phyloP scores from a whole-genome alignment of 2,797 vertebrate species.

The Setipinna tenuifilis region DNA sequence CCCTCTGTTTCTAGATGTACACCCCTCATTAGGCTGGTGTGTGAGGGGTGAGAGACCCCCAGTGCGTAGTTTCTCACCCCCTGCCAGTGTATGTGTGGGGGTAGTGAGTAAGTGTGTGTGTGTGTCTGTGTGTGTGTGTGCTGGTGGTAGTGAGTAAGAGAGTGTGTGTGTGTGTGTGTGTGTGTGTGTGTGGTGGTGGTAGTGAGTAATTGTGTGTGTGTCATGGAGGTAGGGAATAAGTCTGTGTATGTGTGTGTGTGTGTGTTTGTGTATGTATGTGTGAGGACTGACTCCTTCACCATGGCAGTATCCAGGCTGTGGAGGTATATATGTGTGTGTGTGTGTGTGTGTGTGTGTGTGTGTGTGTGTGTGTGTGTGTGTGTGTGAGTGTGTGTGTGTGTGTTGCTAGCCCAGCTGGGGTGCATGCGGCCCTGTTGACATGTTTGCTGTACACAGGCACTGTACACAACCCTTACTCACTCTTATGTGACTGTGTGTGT shows the following conservation, averaged over 20 bases:
- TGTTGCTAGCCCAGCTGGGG: constrained; percentile 27
- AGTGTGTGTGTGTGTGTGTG: background rate
- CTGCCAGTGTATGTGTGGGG: background rate
- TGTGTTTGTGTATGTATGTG: background rate
- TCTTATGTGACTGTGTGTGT: background rate
- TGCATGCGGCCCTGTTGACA: constrained; percentile 30
- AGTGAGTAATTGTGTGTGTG: background rate
- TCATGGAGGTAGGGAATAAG: background rate
- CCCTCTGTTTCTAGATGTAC: background rate
- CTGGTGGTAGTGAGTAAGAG: background rate
- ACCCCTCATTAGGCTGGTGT: background rate
- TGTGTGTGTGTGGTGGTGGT: background rate
- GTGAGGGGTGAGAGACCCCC: constrained; percentile 31
- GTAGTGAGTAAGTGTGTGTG: background rate
- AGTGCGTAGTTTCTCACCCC: constrained; percentile 23
- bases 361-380: background rate
- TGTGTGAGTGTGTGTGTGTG: background rate
- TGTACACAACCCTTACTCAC: background rate
- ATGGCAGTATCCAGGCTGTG: constrained; percentile 10
- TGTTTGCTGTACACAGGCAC: constrained; percentile 20
- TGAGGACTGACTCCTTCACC: background rate
- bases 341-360: too few relatives aligned
- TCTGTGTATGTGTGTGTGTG: background rate
- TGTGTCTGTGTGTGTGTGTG: background rate
- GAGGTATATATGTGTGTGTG: background rate